Conservation (phyloP, 2,797 vertebrate genomes). For the Danio albolineatus region DNA sequence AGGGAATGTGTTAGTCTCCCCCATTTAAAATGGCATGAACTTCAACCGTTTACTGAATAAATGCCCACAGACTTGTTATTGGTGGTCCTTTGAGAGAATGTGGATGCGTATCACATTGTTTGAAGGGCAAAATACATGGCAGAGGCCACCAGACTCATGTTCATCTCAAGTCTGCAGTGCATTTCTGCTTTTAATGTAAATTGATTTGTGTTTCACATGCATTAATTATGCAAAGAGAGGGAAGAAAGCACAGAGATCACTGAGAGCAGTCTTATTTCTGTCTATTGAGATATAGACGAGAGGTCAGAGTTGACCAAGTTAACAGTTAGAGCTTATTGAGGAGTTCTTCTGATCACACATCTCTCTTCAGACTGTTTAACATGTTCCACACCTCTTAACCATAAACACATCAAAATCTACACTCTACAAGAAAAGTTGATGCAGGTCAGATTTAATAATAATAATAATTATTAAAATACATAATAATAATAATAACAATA, state of each 20-base stretch:
- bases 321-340: conserved; percentile 61
- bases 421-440: neutral
- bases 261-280: conserved; percentile 37
- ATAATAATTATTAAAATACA: too few species aligned
- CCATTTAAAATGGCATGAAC: conserved; percentile 8
- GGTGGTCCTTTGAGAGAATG: neutral
- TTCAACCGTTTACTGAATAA: neutral
- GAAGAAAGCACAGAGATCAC: conserved; percentile 48
- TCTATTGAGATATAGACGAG: conserved; percentile 21
- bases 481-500: too few species aligned
- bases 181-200: conserved; percentile 69
- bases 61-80: neutral
- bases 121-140: conserved; percentile 6
- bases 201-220: conserved; percentile 67
- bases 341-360: conserved; percentile 67
- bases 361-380: conserved; percentile 46
- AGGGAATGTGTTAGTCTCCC: neutral
- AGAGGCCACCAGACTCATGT: conserved; percentile 15
- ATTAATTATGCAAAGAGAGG: conserved; percentile 68
- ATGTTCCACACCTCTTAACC: conserved; percentile 57
- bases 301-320: conserved; percentile 56
- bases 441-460: too few species aligned
- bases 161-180: conserved; percentile 69
- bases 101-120: conserved; percentile 18
- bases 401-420: conserved; percentile 22